Percentiles rank a stretch among this genome's conserved stretches.
Evolutionary conservation across 2,797 vertebrate species (phyloP).

Genomic region (Xenentodon cancila): DNA sequence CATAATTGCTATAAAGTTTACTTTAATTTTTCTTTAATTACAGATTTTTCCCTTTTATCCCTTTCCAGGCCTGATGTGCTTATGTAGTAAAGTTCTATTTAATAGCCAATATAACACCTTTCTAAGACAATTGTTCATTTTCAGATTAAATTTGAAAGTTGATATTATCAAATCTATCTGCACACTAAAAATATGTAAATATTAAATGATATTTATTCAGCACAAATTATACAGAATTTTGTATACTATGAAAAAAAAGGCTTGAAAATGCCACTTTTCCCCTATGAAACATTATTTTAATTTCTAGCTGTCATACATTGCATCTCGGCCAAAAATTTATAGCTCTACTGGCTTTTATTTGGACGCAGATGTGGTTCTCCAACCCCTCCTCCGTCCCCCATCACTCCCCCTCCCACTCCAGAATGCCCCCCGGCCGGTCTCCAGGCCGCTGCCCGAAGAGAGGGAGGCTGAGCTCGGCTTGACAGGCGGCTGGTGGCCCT

Average conservation of each 20-base stretch:
- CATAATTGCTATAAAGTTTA: not conserved
- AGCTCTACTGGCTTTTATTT: slow-evolving; percentile 41
- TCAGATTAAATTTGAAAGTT: too few relatives aligned
- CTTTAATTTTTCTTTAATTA: not conserved
- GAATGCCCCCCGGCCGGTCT: slow-evolving; percentile 62
- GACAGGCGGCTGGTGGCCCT: slow-evolving; percentile 82
- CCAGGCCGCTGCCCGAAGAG: slow-evolving; percentile 63
- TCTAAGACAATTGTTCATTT: too few relatives aligned
- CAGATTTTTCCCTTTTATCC: not conserved
- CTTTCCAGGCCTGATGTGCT: not conserved
- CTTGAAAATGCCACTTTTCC: not conserved
- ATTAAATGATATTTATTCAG: not conserved
- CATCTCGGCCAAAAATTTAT: slow-evolving; percentile 35
- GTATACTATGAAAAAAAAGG: not conserved
- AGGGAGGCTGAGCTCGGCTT: slow-evolving; percentile 55
- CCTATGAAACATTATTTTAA: not conserved
- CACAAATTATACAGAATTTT: not conserved
- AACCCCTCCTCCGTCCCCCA: slow-evolving; percentile 1
- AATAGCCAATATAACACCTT: too few relatives aligned
- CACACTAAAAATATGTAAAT: too few relatives aligned
- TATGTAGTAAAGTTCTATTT: not conserved
- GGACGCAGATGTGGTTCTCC: slow-evolving; percentile 62
- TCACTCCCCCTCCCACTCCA: slow-evolving; percentile 27
- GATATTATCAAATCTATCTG: too few relatives aligned
- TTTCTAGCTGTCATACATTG: slow-evolving; percentile 4